These are phyloP conservation scores for Ctenochaetus hawaiiensis DNA, from an alignment of 2,797 vertebrate species.

Conservation along the genomic window DNA sequence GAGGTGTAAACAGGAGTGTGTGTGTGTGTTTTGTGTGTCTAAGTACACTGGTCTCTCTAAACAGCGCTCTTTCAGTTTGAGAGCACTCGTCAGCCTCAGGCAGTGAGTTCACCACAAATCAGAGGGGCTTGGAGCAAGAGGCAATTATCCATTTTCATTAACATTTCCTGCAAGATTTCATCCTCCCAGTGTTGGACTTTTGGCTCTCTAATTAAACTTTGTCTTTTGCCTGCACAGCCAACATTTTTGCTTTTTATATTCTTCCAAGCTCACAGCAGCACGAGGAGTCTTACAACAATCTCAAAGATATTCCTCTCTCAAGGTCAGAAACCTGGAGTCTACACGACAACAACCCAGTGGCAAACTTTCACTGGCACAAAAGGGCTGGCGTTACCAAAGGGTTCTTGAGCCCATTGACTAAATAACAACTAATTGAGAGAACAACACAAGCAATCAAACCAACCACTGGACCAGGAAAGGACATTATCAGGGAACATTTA, in stretches of 20 bases:
- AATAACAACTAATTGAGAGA: background rate
- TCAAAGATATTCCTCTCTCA: slow-evolving; percentile 1
- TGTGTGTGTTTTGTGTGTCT: slow-evolving; percentile 37
- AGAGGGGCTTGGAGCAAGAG: slow-evolving; percentile 2
- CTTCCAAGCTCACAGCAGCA: slow-evolving; percentile 2
- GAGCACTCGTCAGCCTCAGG: slow-evolving; percentile 3
- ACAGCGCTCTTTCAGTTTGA: slow-evolving; percentile 29
- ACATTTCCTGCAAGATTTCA: slow-evolving; percentile 23
- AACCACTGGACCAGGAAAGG: slow-evolving; percentile 10
- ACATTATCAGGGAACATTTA: background rate
- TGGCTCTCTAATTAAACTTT: slow-evolving; percentile 16
- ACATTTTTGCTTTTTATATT: background rate
- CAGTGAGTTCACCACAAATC: slow-evolving; percentile 7
- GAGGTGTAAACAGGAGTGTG: slow-evolving; percentile 69
- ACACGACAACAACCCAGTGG: background rate
- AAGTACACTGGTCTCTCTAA: slow-evolving; percentile 24
- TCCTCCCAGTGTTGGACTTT: background rate
- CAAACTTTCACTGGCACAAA: background rate
- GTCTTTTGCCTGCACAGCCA: background rate
- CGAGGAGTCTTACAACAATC: slow-evolving; percentile 7
- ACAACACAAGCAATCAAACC: background rate
- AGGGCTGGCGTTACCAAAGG: background rate
- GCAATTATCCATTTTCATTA: slow-evolving; percentile 6
- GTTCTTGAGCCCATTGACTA: background rate
- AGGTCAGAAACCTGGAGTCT: slow-evolving; percentile 14